phyloP scores from a whole-genome alignment of 30 jellyfish, hydroid and myxozoan species.

The Aurelia aurita region DNA sequence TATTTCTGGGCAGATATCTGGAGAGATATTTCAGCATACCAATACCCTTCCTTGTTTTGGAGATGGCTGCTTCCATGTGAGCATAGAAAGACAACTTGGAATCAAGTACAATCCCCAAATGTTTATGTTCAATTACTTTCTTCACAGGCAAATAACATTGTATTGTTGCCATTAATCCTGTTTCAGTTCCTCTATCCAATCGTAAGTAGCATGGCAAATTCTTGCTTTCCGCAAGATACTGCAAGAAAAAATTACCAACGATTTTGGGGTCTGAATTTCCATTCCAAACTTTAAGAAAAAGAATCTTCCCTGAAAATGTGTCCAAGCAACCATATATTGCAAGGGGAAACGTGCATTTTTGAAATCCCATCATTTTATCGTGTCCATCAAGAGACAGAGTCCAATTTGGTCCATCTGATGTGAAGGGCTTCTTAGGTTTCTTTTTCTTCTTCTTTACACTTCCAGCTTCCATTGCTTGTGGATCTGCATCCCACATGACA shows the following conservation, averaged over 20 bases:
- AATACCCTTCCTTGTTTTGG: no score
- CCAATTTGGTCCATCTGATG: conserved; percentile 43
- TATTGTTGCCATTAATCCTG: conserved; percentile 58
- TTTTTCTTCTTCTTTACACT: conserved; percentile 21
- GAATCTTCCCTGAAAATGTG: conserved; percentile 36
- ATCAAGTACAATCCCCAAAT: no score
- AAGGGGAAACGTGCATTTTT: conserved; percentile 53
- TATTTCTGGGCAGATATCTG: no score
- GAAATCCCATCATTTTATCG: conserved; percentile 59
- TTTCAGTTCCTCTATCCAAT: conserved; percentile 64
- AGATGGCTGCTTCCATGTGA: no score
- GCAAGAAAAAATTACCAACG: conserved; percentile 35
- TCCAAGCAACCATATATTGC: conserved; percentile 67
- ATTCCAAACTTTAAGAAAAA: conserved; percentile 36
- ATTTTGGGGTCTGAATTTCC: conserved; percentile 40
- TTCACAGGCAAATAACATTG: no score
- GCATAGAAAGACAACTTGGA: no score
- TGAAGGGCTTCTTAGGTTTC: conserved; percentile 15
- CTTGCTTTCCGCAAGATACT: conserved; percentile 8
- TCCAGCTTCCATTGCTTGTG: conserved; percentile 31
- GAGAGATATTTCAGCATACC: no score
- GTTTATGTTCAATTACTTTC: no score
- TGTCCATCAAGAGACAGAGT: conserved; percentile 61
- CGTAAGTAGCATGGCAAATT: conserved; percentile 31
- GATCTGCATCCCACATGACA: conserved; percentile 13